Evolutionary conservation across 1,140 invertebrate genomes (phyloP).

Genomic region (Chlorops oryzae): DNA sequence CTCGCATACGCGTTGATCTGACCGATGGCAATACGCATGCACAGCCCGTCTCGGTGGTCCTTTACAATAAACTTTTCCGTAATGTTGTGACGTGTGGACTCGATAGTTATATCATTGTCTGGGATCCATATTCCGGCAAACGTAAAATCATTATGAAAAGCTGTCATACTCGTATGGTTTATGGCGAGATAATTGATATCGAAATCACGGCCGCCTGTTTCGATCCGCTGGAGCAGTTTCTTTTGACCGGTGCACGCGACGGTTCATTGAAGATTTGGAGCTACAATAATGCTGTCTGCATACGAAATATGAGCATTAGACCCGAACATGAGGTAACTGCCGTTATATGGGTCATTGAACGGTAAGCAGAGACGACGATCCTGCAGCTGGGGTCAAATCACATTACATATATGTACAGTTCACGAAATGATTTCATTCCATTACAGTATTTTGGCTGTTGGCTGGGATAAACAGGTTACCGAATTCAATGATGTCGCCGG

Average conservation of each 20-base stretch:
- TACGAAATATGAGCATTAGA: conserved; percentile 58
- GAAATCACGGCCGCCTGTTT: conserved; percentile 73
- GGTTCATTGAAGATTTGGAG: conserved; percentile 71
- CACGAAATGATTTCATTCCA: conserved; percentile 22
- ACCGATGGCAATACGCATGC: conserved; percentile 65
- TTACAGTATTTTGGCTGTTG: conserved; percentile 59
- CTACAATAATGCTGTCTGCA: conserved; percentile 65
- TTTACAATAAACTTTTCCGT: conserved; percentile 65
- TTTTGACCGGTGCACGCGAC: conserved; percentile 64
- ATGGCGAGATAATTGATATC: conserved; percentile 56
- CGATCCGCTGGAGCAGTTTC: conserved; percentile 60
- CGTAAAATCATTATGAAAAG: conserved; percentile 57
- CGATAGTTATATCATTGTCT: conserved; percentile 67
- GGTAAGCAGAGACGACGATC: conserved; percentile 35
- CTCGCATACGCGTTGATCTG: conserved; percentile 55
- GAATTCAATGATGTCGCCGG: conserved; percentile 61
- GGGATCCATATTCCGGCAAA: conserved; percentile 60
- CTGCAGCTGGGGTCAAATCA: not conserved
- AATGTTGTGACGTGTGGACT: conserved; percentile 61
- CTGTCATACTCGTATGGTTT: conserved; percentile 57
- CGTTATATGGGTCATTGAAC: conserved; percentile 55
- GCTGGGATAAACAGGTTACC: conserved; percentile 63
- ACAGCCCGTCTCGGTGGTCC: conserved; percentile 55
- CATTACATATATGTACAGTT: too few relatives aligned
- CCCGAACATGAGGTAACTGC: conserved; percentile 55